Percentiles rank a stretch among this genome's conserved stretches.
Conservation (phyloP, 2,797 vertebrate genomes). For the Acanthurus lineatus region DNA sequence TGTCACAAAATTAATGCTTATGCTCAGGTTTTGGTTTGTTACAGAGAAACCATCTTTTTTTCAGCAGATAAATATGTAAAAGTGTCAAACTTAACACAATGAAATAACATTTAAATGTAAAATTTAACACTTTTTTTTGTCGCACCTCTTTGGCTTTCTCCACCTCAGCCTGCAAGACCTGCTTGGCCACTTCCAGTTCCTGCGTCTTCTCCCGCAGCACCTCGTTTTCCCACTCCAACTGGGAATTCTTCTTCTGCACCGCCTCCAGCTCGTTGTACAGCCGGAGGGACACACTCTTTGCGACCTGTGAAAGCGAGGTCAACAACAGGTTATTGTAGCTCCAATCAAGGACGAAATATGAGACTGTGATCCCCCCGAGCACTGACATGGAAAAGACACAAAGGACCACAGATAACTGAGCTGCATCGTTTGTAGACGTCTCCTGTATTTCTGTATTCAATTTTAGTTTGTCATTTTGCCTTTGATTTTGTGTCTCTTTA, state of each 20-base stretch:
- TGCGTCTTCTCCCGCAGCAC: constrained; percentile 92
- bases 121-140: not conserved
- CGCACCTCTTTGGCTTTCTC: constrained; percentile 92
- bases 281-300: constrained; percentile 94
- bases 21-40: not conserved
- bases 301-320: constrained; percentile 86
- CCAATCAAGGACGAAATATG: not conserved
- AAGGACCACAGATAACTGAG: not conserved
- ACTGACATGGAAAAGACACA: not conserved
- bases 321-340: constrained; percentile 15
- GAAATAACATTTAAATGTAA: not conserved
- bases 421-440: not conserved
- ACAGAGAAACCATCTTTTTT: not conserved
- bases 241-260: constrained; percentile 92
- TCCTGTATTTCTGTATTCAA: no score
- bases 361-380: not conserved
- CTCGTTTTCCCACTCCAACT: constrained; percentile 94
- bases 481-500: not conserved
- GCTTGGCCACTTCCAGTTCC: constrained; percentile 92
- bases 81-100: not conserved
- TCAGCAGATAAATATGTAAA: not conserved
- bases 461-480: no score
- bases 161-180: constrained; percentile 94
- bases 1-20: not conserved
- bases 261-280: constrained; percentile 94